Base-by-base conservation (phyloP, 2,113 vertebrate genomes). In the Amblyopsis rosae region DNA sequence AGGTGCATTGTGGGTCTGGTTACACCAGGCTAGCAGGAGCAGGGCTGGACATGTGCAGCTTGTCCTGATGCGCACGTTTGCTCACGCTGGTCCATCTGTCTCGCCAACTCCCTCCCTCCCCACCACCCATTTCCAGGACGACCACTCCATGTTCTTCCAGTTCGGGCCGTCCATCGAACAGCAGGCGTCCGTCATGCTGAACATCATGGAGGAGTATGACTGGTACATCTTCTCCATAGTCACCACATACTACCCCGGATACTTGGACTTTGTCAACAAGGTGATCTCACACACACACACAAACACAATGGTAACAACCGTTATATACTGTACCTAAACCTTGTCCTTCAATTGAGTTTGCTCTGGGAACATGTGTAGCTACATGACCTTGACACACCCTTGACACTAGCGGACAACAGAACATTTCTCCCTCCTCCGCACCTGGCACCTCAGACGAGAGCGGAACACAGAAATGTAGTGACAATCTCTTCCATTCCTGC, bases 151-250 rank as follows among this genome's bases (percentile, higher is more conserved):
- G 97, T 99, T 99, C 92, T 98, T 99, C 93, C 98, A 99, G 90
- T 99, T 99, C 72, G 98, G 98, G 51, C 96, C 98, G 5, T 98
- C 97, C 50, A 98, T 99, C 70, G 96, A 99, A 88, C 98, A 99
- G 88, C 98, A 99, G 88, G 97, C 97, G 41, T 96, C 95, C 0
- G 96, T 99, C 70, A 99, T 99, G 95, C 92, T 99, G 77, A 98
- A 98, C 89, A 98, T 99, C 77, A 99, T 99, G 98, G 96, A 99
- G 90, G 98, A 99, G 86, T 99, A 99, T 3, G 98, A 99, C 91
- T 99, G 98, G 98, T 97, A 98, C 92, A 98, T 98, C 88, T 99
- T 99, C 89, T 98, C 97, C 83, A 96, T 99, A 5, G 97, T 99
- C 88, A 99, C 98, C 79, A 96, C 96, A 9, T 98, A 99, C 84